Percentiles rank a stretch among this genome's conserved stretches.
phyloP scores from a whole-genome alignment of 1,140 invertebrate species.

The Bradysia coprophila region DNA sequence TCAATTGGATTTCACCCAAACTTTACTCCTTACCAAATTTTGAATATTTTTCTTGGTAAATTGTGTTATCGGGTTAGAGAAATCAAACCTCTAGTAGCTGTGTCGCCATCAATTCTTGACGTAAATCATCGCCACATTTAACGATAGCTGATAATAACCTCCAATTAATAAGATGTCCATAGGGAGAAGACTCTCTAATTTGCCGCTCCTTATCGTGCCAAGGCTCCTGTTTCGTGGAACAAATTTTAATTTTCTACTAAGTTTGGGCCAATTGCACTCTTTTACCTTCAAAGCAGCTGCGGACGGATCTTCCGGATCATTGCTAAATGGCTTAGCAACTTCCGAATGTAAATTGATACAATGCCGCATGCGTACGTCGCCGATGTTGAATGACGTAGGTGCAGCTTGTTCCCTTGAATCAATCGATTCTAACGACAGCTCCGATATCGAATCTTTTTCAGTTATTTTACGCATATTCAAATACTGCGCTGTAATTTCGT shows the following conservation, averaged over 20 bases:
- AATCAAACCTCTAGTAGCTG: slow-evolving; percentile 66
- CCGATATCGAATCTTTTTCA: slow-evolving; percentile 73
- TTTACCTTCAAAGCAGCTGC: slow-evolving; percentile 75
- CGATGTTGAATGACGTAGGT: slow-evolving; percentile 63
- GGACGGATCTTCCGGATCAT: slow-evolving; percentile 92
- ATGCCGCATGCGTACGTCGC: slow-evolving; percentile 76
- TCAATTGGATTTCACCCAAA: no score
- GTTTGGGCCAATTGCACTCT: background rate
- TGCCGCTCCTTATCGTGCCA: slow-evolving; percentile 65
- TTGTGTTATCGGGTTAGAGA: no score
- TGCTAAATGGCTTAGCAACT: slow-evolving; percentile 61
- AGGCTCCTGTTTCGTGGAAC: slow-evolving; percentile 36
- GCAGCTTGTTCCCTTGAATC: slow-evolving; percentile 60
- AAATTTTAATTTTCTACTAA: slow-evolving; percentile 1
- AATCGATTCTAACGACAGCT: slow-evolving; percentile 76
- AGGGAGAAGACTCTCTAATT: slow-evolving; percentile 84
- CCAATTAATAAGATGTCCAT: slow-evolving; percentile 88
- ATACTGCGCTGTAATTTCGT: slow-evolving; percentile 50
- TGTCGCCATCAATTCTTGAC: slow-evolving; percentile 92
- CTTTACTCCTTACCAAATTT: no score
- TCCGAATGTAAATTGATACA: slow-evolving; percentile 67
- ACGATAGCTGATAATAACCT: slow-evolving; percentile 86
- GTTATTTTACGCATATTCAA: slow-evolving; percentile 34
- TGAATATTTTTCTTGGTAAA: no score
- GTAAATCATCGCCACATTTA: slow-evolving; percentile 93